Conservation (phyloP, 1,140 invertebrate species). For the Plutomurus gul region DNA sequence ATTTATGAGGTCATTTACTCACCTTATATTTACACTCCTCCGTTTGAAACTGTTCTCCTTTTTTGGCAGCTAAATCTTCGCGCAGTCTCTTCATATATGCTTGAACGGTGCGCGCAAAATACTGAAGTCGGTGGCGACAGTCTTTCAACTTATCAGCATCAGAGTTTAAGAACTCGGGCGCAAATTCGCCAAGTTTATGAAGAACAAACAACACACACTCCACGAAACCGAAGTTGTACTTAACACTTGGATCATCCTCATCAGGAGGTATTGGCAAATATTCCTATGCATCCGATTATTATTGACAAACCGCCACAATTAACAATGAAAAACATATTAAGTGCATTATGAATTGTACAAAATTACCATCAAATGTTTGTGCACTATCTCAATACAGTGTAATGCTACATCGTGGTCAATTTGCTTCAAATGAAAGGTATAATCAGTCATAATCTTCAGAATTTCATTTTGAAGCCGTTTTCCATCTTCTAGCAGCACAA, state of each 20-base stretch:
- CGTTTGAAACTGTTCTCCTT: slow-evolving; percentile 64
- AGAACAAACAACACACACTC: slow-evolving; percentile 90
- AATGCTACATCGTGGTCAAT: slow-evolving; percentile 69
- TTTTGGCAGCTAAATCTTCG: slow-evolving; percentile 68
- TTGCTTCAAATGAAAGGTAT: slow-evolving; percentile 72
- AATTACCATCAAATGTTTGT: slow-evolving; percentile 77
- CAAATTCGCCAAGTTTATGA: slow-evolving; percentile 82
- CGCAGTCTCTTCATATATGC: slow-evolving; percentile 89
- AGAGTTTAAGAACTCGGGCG: slow-evolving; percentile 76
- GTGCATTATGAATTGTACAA: neutral
- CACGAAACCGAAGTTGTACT: slow-evolving; percentile 78
- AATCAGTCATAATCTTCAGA: slow-evolving; percentile 85
- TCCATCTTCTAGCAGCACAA: slow-evolving; percentile 61
- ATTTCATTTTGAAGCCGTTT: slow-evolving; percentile 77
- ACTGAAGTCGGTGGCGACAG: slow-evolving; percentile 82
- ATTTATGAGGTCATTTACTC: neutral
- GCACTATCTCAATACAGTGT: slow-evolving; percentile 73
- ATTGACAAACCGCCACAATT: neutral
- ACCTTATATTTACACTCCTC: slow-evolving; percentile 83
- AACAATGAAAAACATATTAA: neutral
- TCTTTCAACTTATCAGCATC: slow-evolving; percentile 84
- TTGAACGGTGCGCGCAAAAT: slow-evolving; percentile 88
- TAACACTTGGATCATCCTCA: slow-evolving; percentile 55
- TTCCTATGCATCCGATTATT: slow-evolving; percentile 56
- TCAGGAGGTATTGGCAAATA: slow-evolving; percentile 74